Conservation (phyloP, 2,888 invertebrate genomes). For the Tachystola acroxantha region DNA sequence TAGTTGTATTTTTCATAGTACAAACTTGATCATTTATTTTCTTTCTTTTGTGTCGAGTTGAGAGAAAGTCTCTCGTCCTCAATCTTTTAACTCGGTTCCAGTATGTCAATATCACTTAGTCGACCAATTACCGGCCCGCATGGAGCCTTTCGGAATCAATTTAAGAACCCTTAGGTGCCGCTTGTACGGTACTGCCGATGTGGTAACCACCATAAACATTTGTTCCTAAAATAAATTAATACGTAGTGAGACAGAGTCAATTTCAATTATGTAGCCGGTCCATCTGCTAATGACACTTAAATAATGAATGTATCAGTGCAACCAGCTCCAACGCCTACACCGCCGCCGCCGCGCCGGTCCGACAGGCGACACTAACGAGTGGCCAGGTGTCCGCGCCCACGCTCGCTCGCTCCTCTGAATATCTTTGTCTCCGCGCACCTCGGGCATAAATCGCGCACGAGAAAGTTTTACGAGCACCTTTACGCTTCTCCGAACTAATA, state of each 20-base stretch:
- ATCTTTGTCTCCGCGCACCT: constrained; percentile 67
- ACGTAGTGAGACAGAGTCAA: not conserved
- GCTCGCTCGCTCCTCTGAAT: constrained; percentile 58
- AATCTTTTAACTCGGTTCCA: constrained; percentile 26
- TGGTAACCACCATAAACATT: not conserved
- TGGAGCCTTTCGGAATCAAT: constrained; percentile 51
- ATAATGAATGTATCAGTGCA: constrained; percentile 13
- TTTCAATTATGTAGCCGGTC: not conserved
- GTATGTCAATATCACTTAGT: constrained; percentile 53
- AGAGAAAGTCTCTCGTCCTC: constrained; percentile 31
- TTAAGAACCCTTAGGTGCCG: constrained; percentile 33
- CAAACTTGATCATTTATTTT: constrained; percentile 20
- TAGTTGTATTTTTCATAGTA: constrained; percentile 27
- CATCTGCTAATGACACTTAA: constrained; percentile 5
- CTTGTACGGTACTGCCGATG: not conserved
- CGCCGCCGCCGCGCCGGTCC: constrained; percentile 36
- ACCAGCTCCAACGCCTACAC: constrained; percentile 28
- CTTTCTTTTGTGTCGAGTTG: constrained; percentile 25
- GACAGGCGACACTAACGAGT: constrained; percentile 66
- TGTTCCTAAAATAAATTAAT: constrained; percentile 3
- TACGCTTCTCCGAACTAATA: constrained; percentile 68
- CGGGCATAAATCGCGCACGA: constrained; percentile 70
- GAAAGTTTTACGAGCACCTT: constrained; percentile 76
- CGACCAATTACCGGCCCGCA: constrained; percentile 63
- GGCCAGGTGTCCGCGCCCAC: constrained; percentile 75